Conservation (phyloP, 2,888 invertebrate genomes). For the Amphipyra tragopoginis region DNA sequence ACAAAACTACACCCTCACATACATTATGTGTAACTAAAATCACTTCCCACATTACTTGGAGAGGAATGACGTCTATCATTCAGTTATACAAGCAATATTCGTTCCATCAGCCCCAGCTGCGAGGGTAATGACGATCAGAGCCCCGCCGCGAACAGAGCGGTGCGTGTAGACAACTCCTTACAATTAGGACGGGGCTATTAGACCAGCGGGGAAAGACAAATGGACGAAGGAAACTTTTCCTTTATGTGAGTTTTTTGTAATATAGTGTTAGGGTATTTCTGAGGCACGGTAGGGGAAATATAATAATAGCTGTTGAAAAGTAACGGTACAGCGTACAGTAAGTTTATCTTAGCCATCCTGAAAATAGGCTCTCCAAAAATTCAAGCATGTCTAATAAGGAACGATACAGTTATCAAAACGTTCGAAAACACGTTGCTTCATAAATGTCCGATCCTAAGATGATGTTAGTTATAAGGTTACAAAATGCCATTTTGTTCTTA, state of each 20-base stretch:
- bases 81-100: constrained; percentile 35
- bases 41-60: constrained; percentile 7
- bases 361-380: too few relatives aligned
- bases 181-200: constrained; percentile 35
- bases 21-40: constrained; percentile 1
- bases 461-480: too few relatives aligned
- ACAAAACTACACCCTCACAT: background rate
- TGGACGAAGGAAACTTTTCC: background rate
- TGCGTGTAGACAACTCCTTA: constrained; percentile 42
- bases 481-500: too few relatives aligned
- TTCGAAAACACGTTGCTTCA: too few relatives aligned
- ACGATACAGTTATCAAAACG: too few relatives aligned
- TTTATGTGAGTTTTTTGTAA: background rate
- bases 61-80: constrained; percentile 26
- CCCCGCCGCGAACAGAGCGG: constrained; percentile 40
- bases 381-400: too few relatives aligned
- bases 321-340: too few relatives aligned
- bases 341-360: too few relatives aligned
- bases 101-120: constrained; percentile 30
- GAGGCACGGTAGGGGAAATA: too few relatives aligned
- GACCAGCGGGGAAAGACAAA: background rate
- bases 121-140: constrained; percentile 31
- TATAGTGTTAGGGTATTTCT: too few relatives aligned
- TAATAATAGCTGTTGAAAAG: too few relatives aligned
- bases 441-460: too few relatives aligned